Evolutionary conservation across 2,888 invertebrate genomes (phyloP), one percentile per base, ranked within the genome.

Genomic region (Clepsis dumicolana): DNA sequence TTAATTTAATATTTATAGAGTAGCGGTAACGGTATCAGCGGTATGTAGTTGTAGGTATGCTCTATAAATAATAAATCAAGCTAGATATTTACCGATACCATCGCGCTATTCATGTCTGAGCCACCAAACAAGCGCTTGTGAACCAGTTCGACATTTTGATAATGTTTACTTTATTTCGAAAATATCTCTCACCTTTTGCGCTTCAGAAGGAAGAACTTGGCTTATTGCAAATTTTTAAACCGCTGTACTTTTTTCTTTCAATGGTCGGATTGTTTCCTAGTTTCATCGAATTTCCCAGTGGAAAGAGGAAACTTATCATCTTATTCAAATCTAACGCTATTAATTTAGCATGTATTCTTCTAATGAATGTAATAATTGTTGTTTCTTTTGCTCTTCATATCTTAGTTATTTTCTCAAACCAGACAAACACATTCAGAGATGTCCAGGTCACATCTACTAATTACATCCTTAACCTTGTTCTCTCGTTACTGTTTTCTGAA

Each of bases 151-250:
- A 1, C 1, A 48, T 12, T 48, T 48, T n/a, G 8, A 21, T 21
- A 18, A 66, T 66, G 66, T 62, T 62, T 38, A 16, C 25, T 18
- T 8, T 54, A 2, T 35, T 66, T 18, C 44, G 48, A 12, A 16
- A 38, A 29, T 67, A 67, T 18, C 63, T 67, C 16, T 67, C 67
- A 1, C 67, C 67, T 50, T 52, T 41, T 25, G 29, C 25, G 8
- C 62, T 27, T 7, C 12, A 38, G 3, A 57, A 56, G 4, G 67
- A 67, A 18, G 56, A 63, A n/a, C 50, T 67, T 16, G 38, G 50
- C 8, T 50, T 67, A 12, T 25, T 57, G 27, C 67, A 67, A 50
- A 63, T 67, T 21, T 67, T 67, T 10, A 63, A 63, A 52, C 67
- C 67, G 8, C 56, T 67, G 2, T 63, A 63, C 29, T 14, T 29